A percentile compares a stretch with the other conserved stretches of the same genome.
These are phyloP conservation scores for Idaea aversata DNA, from an alignment of 2,888 invertebrate species.

Conservation along the genomic window DNA sequence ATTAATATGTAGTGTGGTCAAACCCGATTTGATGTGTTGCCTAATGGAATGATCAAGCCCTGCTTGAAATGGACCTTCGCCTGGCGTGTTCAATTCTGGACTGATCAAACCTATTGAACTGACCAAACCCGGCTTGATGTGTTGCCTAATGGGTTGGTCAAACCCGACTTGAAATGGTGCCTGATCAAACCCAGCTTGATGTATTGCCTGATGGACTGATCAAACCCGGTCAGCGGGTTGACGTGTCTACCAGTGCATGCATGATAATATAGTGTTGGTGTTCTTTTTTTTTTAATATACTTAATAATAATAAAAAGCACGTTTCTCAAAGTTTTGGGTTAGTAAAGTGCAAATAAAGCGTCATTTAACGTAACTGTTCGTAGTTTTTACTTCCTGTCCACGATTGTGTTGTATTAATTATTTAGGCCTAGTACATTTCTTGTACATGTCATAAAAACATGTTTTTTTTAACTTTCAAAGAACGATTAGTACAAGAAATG, in stretches of 20 bases:
- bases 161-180: neutral
- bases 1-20: neutral
- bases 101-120: neutral
- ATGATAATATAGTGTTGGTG: constrained; percentile 5
- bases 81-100: no score
- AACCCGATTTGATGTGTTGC: neutral
- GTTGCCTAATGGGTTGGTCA: constrained; percentile 6
- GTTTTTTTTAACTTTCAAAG: no score
- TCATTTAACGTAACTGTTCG: constrained; percentile 29
- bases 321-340: constrained; percentile 44
- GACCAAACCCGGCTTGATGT: neutral
- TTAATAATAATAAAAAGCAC: neutral
- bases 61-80: neutral
- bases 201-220: constrained; percentile 11
- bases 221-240: constrained; percentile 51
- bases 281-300: constrained; percentile 8
- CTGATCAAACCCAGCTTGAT: constrained; percentile 10
- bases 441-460: neutral
- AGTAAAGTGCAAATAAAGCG: constrained; percentile 61
- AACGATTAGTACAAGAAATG: neutral
- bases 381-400: constrained; percentile 59
- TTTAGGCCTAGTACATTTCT: neutral
- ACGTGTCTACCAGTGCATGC: constrained; percentile 22
- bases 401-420: constrained; percentile 69
- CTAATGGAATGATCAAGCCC: neutral